phyloP scores from a whole-genome alignment of 2,113 vertebrate species.

The Festucalex cinctus region DNA sequence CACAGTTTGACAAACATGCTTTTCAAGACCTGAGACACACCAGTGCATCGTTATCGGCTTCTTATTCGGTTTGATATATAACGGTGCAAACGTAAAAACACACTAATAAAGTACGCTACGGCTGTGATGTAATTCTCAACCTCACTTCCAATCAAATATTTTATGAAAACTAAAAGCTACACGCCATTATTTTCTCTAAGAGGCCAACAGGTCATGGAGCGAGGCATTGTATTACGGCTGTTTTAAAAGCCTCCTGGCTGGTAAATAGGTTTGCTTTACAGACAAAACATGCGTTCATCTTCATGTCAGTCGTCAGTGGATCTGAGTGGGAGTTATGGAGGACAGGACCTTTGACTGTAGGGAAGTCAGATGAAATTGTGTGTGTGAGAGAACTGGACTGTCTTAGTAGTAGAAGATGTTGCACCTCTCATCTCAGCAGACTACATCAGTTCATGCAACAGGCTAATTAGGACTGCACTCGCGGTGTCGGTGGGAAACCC shows the following conservation, averaged over 20 bases:
- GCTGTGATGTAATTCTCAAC: neutral
- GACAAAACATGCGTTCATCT: neutral
- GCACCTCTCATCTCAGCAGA: no score
- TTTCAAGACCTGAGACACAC: neutral
- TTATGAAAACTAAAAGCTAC: conserved; percentile 5
- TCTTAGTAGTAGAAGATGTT: no score
- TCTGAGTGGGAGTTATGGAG: conserved; percentile 23
- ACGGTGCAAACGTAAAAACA: neutral
- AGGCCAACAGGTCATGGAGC: neutral
- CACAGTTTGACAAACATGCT: neutral
- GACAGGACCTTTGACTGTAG: conserved; percentile 13
- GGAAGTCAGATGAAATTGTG: conserved; percentile 27
- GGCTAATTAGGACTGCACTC: no score
- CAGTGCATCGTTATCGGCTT: neutral
- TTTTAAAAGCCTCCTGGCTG: neutral
- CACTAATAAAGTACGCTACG: neutral
- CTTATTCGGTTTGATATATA: neutral
- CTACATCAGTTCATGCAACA: no score
- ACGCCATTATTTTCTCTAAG: conserved; percentile 5
- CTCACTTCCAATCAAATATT: neutral
- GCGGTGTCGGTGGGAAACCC: no score
- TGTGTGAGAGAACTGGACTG: conserved; percentile 12
- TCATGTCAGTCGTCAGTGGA: conserved; percentile 17
- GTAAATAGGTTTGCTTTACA: neutral
- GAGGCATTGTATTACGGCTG: conserved; percentile 7